Evolutionary conservation across 2,888 invertebrate genomes (phyloP), one percentile per base, ranked within the genome.

Genomic region (Parochlus steinenii): DNA sequence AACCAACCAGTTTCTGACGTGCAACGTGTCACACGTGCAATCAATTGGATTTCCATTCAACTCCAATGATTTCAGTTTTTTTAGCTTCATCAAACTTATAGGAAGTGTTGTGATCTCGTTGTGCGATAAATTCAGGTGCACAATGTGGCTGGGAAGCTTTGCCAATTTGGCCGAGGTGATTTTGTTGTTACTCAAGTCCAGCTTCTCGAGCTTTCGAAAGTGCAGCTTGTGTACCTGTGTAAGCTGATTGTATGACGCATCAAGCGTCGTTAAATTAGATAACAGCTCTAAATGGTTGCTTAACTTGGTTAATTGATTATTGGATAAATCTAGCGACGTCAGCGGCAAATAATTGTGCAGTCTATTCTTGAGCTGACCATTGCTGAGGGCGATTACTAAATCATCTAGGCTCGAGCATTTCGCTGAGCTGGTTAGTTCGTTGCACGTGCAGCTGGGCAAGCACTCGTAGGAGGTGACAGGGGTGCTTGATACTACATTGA

Each of bases 11-110:
- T 78, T 71, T 42, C 77, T 66, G 31, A 67, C 62, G 42, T 65
- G 59, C 38, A 79, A 54, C 38, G 76, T 75, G 41, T 67, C 65
- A 49, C 80, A 81, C 18, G 73, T 68, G 54, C 81, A 82, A 45
- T 71, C 62, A 5, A 82, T 58, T 23, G 70, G 70, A 51, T 82
- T 82, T 28, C 71, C 71, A 32, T 67, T 63, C 39, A 82, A 48
- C 50, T 76, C 69, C 39, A 82, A 57, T 45, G 67, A 64, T 49
- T 68, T 67, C 36, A 81, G 55, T 45, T 64, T 54, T 28, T 57
- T 58, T 38, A 75, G 54, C 43, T 60, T 59, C 16, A 55, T 59
- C 38, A 76, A 49, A 44, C 73, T 72, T 37, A 62, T 50, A 5
- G 76, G 72, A 40, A 76, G 59, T 50, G 69, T 58, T 37, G 55